Conservation (phyloP, 2,113 vertebrate genomes). For the Dasyprocta punctata region DNA sequence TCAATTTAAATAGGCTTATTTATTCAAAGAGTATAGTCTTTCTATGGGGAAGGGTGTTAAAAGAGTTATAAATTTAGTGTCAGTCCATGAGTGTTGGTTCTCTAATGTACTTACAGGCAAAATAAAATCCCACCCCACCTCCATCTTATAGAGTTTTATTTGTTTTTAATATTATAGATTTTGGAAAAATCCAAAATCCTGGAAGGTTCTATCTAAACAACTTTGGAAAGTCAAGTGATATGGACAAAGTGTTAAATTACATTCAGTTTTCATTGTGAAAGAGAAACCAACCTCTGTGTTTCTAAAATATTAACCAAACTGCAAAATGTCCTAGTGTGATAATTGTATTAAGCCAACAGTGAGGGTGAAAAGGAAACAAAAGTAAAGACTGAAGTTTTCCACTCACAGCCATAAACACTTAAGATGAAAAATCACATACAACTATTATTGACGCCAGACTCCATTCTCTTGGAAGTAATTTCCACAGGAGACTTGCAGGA, state of each 20-base stretch:
- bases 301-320: slow-evolving; percentile 53
- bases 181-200: background rate
- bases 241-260: background rate
- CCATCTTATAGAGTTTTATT: background rate
- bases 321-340: slow-evolving; percentile 35
- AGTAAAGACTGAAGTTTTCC: slow-evolving; percentile 47
- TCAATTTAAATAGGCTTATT: background rate
- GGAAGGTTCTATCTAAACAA: background rate
- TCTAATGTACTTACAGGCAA: background rate
- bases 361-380: slow-evolving; percentile 33
- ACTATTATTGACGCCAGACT: slow-evolving; percentile 10
- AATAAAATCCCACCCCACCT: background rate
- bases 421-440: background rate
- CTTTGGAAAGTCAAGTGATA: background rate
- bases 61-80: background rate
- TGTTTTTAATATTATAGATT: background rate
- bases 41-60: background rate
- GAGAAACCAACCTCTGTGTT: background rate
- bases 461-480: background rate
- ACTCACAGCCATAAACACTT: slow-evolving; percentile 10
- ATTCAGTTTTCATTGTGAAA: slow-evolving; percentile 15
- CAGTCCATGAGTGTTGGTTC: background rate
- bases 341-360: slow-evolving; percentile 39
- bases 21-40: slow-evolving; percentile 16
- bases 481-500: slow-evolving; percentile 52